phyloP scores from a whole-genome alignment of 2,888 invertebrate species.

The Ormyrus labotus region DNA sequence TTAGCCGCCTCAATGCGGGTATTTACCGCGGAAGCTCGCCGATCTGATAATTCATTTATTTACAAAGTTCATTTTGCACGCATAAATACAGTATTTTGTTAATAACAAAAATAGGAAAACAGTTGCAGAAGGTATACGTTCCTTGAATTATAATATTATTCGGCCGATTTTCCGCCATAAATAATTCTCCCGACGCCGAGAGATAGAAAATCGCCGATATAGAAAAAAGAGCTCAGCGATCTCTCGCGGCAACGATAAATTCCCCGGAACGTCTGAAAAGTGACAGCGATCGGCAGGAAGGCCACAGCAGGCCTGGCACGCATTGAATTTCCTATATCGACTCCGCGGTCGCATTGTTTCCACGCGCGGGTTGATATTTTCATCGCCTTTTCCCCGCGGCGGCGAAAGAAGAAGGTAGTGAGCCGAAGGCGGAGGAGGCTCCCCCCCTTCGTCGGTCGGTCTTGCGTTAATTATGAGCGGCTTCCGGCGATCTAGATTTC shows the following conservation, averaged over 20 bases:
- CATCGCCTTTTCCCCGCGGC: conserved; percentile 9
- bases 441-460: conserved; percentile 33
- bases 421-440: no score
- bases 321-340: conserved; percentile 34
- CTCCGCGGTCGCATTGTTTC: conserved; percentile 38
- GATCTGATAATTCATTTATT: no score
- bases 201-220: background rate
- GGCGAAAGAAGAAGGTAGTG: no score
- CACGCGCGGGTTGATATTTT: conserved; percentile 50
- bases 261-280: conserved; percentile 38
- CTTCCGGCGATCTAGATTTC: conserved; percentile 77
- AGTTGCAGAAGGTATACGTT: no score
- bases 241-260: conserved; percentile 41
- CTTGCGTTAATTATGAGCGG: conserved; percentile 74
- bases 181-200: background rate
- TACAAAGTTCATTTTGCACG: no score
- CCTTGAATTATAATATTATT: background rate
- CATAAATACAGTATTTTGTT: no score
- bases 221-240: background rate
- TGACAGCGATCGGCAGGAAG: conserved; percentile 46
- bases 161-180: conserved; percentile 9
- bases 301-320: background rate
- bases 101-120: no score
- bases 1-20: no score
- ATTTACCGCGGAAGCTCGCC: no score